Percentiles rank a stretch among this genome's conserved stretches.
Evolutionary conservation across 2,113 vertebrate species (phyloP).

Genomic region (Cepphus grylle): DNA sequence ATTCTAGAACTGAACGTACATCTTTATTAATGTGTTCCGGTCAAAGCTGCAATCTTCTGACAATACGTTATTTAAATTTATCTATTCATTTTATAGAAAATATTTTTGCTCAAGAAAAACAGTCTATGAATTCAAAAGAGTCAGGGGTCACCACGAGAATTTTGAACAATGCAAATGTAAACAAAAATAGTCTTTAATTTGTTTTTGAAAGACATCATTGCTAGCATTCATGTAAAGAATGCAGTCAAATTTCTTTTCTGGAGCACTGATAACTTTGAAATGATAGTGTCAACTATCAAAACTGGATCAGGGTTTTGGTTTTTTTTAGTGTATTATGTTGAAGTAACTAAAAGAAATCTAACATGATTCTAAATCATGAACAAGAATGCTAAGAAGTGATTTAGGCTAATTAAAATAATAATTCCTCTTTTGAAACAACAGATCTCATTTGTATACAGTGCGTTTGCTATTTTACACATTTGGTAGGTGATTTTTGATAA

Average conservation of each 20-base stretch:
- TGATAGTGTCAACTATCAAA: not conserved
- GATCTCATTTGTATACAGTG: not conserved
- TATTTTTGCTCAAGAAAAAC: not conserved
- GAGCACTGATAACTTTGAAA: not conserved
- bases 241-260: not conserved
- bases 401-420: not conserved
- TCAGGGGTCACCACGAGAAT: not conserved
- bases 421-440: not conserved
- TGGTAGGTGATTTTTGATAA: not conserved
- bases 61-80: not conserved
- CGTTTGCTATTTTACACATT: not conserved
- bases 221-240: not conserved
- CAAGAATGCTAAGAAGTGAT: not conserved
- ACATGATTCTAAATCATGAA: no score
- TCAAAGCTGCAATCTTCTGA: not conserved
- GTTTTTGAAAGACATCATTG: not conserved
- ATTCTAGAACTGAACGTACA: rapidly evolving
- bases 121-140: not conserved
- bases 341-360: not conserved
- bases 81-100: not conserved
- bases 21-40: not conserved
- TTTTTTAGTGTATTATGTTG: not conserved
- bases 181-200: not conserved
- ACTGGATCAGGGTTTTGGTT: not conserved
- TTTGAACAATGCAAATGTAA: not conserved